phyloP scores from a whole-genome alignment of 2,113 vertebrate genomes.

The Alethe castanea region DNA sequence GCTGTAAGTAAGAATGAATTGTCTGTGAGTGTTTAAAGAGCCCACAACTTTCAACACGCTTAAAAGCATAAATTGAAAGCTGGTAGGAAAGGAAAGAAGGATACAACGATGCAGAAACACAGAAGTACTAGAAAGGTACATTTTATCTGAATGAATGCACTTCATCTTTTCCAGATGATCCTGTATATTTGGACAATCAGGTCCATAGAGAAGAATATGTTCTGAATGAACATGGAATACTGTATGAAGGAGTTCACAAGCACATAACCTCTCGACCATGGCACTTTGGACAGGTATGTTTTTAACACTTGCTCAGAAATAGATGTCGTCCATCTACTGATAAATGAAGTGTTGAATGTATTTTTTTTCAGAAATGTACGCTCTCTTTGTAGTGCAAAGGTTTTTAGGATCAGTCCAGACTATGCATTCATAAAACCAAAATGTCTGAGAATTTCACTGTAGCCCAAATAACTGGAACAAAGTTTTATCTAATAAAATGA shows the following conservation, averaged over 20 bases:
- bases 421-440: neutral
- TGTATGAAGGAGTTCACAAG: conserved; percentile 63
- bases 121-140: neutral
- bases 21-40: neutral
- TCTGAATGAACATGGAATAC: conserved; percentile 64
- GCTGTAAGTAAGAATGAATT: neutral
- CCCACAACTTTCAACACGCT: neutral
- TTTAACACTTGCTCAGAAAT: neutral
- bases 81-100: neutral
- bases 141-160: neutral
- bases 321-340: neutral
- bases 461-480: neutral
- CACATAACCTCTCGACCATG: conserved; percentile 56
- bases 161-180: conserved; percentile 56
- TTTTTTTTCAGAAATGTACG: neutral
- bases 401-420: neutral
- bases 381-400: neutral
- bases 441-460: neutral
- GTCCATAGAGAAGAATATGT: conserved; percentile 62
- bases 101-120: neutral
- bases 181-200: conserved; percentile 63
- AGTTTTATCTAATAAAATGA: neutral
- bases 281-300: conserved; percentile 68
- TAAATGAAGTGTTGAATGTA: neutral
- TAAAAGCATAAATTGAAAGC: neutral